Evolutionary conservation across 2,888 invertebrate genomes (phyloP).

Genomic region (Sericinus montela): DNA sequence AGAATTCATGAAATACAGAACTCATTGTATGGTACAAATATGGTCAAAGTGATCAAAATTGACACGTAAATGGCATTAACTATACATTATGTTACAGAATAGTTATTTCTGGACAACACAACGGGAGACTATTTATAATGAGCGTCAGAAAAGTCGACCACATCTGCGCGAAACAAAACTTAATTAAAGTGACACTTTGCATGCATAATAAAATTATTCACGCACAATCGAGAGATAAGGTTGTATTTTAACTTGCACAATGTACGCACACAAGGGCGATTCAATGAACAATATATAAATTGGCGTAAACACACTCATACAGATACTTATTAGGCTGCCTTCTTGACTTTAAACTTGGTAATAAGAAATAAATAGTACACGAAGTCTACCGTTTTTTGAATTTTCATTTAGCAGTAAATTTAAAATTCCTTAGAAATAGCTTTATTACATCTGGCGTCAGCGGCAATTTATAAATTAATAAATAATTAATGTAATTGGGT

Average conservation of each 20-base stretch:
- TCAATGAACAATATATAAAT: conserved; percentile 14
- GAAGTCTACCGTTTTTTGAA: not conserved
- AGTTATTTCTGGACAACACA: conserved; percentile 54
- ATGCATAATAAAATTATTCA: conserved; percentile 72
- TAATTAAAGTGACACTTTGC: conserved; percentile 72
- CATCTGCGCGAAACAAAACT: conserved; percentile 66
- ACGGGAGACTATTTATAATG: conserved; percentile 50
- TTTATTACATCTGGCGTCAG: conserved; percentile 6
- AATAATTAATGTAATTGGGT: conserved; percentile 1
- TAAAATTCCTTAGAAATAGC: conserved; percentile 8
- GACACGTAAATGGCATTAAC: conserved; percentile 3
- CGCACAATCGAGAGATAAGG: conserved; percentile 42
- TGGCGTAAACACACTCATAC: conserved; percentile 5
- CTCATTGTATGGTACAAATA: not conserved
- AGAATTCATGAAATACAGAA: no score
- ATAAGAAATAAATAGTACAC: not conserved
- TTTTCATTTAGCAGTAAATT: conserved; percentile 3
- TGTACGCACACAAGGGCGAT: conserved; percentile 15
- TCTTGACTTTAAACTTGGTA: conserved; percentile 7
- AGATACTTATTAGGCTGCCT: not conserved
- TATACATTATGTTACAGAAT: conserved; percentile 42
- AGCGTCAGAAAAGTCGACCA: conserved; percentile 58
- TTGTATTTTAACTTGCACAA: conserved; percentile 24
- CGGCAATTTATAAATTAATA: not conserved
- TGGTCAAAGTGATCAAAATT: conserved; percentile 3